Base-by-base conservation (phyloP, 2,113 vertebrate genomes). In the Amia ocellicauda region DNA sequence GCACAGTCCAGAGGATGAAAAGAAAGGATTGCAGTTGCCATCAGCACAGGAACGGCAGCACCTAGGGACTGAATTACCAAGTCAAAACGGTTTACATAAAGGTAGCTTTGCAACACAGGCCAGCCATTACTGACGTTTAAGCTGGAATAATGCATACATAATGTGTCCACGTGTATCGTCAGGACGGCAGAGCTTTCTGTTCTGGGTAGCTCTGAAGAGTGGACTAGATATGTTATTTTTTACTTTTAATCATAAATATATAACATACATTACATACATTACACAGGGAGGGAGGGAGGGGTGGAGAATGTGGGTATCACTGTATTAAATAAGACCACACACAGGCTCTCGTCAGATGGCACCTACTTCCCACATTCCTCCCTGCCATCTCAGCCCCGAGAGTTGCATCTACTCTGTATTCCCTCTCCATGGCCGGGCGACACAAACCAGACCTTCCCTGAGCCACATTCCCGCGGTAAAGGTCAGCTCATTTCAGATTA, bases 91-190 rank as follows among this genome's bases (percentile, higher is more conserved):
- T 69, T 59, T 61, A 60, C 56, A 60, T 13, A 2, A 8, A 63
- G 60, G 63, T 20, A 9, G 4, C 26, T 26, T 40, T 63, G 53
- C 65, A 58, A 62, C 51, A 52, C 79, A 67, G 54, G 74, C 56
- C 13, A 4, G 64, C 63, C 69, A 58, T 64, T 67, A 79, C 77
- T 7, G 31, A 65, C 67, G 62, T 78, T 80, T 72, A 66, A 76
- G 78, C 70, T 62, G 24, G 69, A 83, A 80, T 75, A 73, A 74
- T 72, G 62, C 75, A 71, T 69, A 29, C 22, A 60, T 63, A 64
- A 62, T 61, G 20, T 52, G n/a, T 14, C 24, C 67, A 57, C 74
- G 60, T 28, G 50, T 27, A 60, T 60, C 40, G 58, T 19, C 69
- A 47, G 65, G 56, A 11, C 42, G 60, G 59, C 55, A 67, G 55